Base-by-base conservation (phyloP, 1,140 invertebrate species). In the Phortica variegata region DNA sequence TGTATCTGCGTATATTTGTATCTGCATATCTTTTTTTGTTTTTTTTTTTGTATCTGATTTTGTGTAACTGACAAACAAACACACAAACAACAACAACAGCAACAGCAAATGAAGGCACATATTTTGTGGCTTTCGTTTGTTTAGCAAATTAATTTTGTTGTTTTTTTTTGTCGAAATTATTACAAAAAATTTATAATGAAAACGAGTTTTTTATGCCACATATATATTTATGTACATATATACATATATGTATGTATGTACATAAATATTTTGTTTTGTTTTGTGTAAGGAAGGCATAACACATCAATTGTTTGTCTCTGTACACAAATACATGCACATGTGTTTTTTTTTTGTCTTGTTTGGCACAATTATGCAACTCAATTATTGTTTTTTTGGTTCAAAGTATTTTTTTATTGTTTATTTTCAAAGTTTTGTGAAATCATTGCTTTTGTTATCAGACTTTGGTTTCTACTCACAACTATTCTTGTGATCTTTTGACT, bases 141-240 rank as follows among this genome's bases (percentile, higher is more conserved):
- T 52, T 36, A 29, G 48, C 48, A 43, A 51, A 54, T 54, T 54
- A 54, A 51, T 54, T 54, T 54, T 32, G 17, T 18, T 38, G 17
- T 38, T 38, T 38, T 16, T 17, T 19, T 15, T 10, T 10, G 5
- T 33, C 45, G 48, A 54, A 54, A 58, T 51, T 58, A 58, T 51
- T 48, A 54, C 48, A 54, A 51, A 23, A 50, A 54, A 54, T 54
- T 38, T 48, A 16, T 43, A 54, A 43, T 18, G n/a, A 51, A 51
- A 58, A 58, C 52, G 51, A 58, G 52, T 58, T 58, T 34, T 3
- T n/a, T n/a, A 10, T 34, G 33, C 8, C 33, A 6, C 33, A 7
- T 34, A 29, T 29, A n/a, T n/a, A n/a, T n/a, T n/a, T n/a, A n/a
- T n/a, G n/a, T n/a, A n/a, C n/a, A n/a, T n/a, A n/a, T n/a, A n/a